These are phyloP conservation scores for Cinara cedri DNA, from an alignment of 2,888 invertebrate species.

Conservation along the genomic window DNA sequence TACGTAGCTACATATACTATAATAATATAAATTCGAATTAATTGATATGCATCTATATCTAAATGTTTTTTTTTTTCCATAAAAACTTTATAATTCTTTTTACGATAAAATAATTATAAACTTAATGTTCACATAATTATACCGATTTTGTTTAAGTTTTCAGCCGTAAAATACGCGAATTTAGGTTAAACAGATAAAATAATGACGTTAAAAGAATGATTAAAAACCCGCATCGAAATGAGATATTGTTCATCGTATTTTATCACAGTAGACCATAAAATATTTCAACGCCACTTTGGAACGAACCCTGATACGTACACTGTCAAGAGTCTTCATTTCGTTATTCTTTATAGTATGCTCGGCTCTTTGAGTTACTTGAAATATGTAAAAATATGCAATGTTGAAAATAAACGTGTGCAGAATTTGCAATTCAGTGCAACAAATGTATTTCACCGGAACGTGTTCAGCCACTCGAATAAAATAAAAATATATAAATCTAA, in stretches of 20 bases:
- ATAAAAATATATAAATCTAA: background rate
- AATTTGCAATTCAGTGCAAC: background rate
- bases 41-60: too few species aligned
- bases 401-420: background rate
- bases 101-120: too few species aligned
- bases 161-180: background rate
- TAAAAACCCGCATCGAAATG: slow-evolving; percentile 2
- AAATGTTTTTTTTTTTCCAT: too few species aligned
- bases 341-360: background rate
- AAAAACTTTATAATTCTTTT: too few species aligned
- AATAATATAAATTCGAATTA: too few species aligned
- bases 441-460: background rate
- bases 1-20: too few species aligned
- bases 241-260: background rate
- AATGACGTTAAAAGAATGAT: background rate
- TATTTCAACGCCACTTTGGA: slow-evolving; percentile 15
- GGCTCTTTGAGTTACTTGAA: background rate
- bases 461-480: slow-evolving; percentile 7
- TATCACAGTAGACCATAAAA: background rate
- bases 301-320: background rate
- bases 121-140: too few species aligned
- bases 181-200: background rate
- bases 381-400: slow-evolving; percentile 38
- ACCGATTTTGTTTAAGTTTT: too few species aligned
- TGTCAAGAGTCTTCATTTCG: background rate